Evolutionary conservation across 1,140 invertebrate genomes (phyloP).

Genomic region (Spodoptera litura): DNA sequence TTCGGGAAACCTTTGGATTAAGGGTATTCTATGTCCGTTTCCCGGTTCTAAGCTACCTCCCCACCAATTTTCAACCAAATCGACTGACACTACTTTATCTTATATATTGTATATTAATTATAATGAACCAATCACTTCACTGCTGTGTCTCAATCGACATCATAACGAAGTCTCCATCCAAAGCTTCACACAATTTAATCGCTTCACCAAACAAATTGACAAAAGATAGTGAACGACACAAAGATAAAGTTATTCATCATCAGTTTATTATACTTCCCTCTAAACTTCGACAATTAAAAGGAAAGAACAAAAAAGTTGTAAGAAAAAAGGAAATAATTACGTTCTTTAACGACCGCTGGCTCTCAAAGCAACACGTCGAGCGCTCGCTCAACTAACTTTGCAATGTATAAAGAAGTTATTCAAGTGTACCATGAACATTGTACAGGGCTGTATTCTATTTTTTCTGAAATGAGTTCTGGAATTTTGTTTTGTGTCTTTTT

Average conservation of each 20-base stretch:
- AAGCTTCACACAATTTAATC: slow-evolving; percentile 26
- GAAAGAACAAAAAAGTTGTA: slow-evolving; percentile 57
- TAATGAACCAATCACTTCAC: too few relatives aligned
- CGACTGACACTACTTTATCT: too few relatives aligned
- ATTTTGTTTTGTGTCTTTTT: neutral
- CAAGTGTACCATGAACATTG: slow-evolving; percentile 1
- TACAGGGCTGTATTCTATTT: slow-evolving; percentile 10
- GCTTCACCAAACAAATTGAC: slow-evolving; percentile 29
- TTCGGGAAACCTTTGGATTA: too few relatives aligned
- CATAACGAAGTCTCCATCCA: slow-evolving; percentile 1
- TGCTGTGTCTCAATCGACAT: neutral
- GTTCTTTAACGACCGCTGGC: slow-evolving; percentile 63
- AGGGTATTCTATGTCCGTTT: too few relatives aligned
- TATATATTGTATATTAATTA: too few relatives aligned
- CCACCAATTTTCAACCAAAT: too few relatives aligned
- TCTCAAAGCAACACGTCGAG: slow-evolving; percentile 58
- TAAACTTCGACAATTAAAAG: slow-evolving; percentile 67
- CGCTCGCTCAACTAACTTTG: slow-evolving; percentile 17
- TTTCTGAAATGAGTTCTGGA: slow-evolving; percentile 6
- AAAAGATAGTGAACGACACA: slow-evolving; percentile 27
- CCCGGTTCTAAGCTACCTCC: too few relatives aligned
- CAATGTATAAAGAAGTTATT: slow-evolving; percentile 26
- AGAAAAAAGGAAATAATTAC: slow-evolving; percentile 64
- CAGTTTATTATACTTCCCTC: slow-evolving; percentile 56
- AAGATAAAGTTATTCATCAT: slow-evolving; percentile 56